phyloP scores from a whole-genome alignment of 2,113 vertebrate genomes.

The Setophaga kirtlandii region DNA sequence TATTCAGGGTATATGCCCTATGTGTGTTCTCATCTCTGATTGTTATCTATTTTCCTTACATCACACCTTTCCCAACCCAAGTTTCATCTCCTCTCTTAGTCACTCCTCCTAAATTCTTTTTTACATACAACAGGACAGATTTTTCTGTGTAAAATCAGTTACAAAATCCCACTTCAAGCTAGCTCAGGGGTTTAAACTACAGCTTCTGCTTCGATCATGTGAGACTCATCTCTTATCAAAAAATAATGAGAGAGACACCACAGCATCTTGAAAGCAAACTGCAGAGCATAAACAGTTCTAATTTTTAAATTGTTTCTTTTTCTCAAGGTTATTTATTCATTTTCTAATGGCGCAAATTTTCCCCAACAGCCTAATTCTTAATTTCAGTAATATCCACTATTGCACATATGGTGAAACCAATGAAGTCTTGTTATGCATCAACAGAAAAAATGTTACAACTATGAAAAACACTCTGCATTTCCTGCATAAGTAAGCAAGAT shows the following conservation, averaged over 20 bases:
- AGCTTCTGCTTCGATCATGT: neutral
- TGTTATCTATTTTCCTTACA: neutral
- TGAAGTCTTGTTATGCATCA: neutral
- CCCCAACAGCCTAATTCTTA: neutral
- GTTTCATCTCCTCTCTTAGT: neutral
- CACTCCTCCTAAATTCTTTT: neutral
- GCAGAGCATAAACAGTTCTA: constrained; percentile 17
- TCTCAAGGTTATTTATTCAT: constrained; percentile 11
- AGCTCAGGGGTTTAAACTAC: neutral
- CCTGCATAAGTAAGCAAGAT: neutral
- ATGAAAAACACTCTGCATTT: neutral
- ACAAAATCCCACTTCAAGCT: neutral
- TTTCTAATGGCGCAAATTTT: neutral
- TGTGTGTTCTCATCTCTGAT: neutral
- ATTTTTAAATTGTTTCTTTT: neutral
- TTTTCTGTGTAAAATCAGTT: neutral
- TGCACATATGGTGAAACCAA: neutral
- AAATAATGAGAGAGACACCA: neutral
- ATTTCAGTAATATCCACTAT: neutral
- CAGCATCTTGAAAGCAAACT: neutral
- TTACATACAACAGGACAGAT: neutral
- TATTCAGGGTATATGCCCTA: neutral
- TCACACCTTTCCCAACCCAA: neutral
- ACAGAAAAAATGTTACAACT: neutral
- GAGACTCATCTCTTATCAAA: neutral